Base-by-base conservation (phyloP, 1,140 invertebrate species). In the Berghia stephanieae region DNA sequence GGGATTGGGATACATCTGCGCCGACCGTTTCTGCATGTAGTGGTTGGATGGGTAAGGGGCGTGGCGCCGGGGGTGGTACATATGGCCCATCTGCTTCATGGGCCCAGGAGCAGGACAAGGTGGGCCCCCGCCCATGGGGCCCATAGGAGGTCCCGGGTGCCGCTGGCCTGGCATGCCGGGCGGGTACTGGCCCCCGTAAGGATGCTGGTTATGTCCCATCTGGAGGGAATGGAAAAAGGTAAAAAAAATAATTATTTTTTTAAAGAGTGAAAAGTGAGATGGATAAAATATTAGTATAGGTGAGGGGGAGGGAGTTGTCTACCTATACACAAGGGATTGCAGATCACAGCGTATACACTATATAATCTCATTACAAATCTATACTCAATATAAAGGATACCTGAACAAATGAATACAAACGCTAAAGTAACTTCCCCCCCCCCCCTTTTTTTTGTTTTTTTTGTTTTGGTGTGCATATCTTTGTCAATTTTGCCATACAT, bases 41-140 rank as follows among this genome's bases (percentile, higher is more conserved):
- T 83, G 84, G 40, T 83, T 83, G 34, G 86, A n/a, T n/a, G n/a
- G 86, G 74, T 88, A 87, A 1, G 87, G 85, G 34, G 83, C 75
- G 36, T 78, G 73, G 46, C 86, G 77, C 70, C 83, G 80, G 21
- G 46, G 68, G n/a, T 63, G 72, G 66, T 84, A 84, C 83, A 85
- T 84, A 83, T 86, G 74, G 67, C 84, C 83, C 27, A 79, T 83
- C 36, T 78, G 80, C n/a, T 80, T 81, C 79, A 84, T 84, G 18
- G 72, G 75, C 2, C 81, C 76, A 55, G 79, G 83, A n/a, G 38
- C 60, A 55, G 66, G 73, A 21, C 49, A 46, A 34, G 68, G 43
- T n/a, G n/a, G n/a, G 79, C 81, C 81, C 40, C 69, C 77, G 13
- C 80, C 82, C 78, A 80, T 80, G 0, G 67, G 63, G n/a, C n/a